Conservation (phyloP, 2,797 vertebrate species). For the Lacerta bilineata region DNA sequence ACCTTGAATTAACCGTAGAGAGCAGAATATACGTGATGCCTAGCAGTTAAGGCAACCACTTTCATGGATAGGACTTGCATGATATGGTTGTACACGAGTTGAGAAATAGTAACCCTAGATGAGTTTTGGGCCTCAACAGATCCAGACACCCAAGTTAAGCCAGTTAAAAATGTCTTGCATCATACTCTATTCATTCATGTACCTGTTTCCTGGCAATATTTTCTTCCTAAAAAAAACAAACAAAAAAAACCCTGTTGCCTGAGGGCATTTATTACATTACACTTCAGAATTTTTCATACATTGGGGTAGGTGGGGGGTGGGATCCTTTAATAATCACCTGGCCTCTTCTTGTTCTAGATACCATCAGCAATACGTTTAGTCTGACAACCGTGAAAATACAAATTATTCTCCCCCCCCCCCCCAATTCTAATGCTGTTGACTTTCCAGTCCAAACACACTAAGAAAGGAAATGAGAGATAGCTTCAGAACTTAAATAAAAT, state of each 20-base stretch:
- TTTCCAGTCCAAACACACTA: slow-evolving; percentile 3
- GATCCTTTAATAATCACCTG: slow-evolving; percentile 11
- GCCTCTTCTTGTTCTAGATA: slow-evolving; percentile 12
- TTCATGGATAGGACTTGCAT: not conserved
- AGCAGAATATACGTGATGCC: not conserved
- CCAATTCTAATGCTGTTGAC: slow-evolving; percentile 62
- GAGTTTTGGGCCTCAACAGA: not conserved
- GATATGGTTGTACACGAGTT: not conserved
- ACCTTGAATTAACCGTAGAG: not conserved
- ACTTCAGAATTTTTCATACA: slow-evolving; percentile 1
- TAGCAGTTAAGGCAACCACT: not conserved
- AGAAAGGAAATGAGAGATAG: not conserved
- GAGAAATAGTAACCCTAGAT: not conserved
- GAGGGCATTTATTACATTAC: slow-evolving; percentile 23
- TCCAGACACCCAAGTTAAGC: not conserved
- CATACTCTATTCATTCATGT: slow-evolving; percentile 1
- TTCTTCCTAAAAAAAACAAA: not conserved
- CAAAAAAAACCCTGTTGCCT: not conserved
- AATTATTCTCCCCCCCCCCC: slow-evolving; percentile 25
- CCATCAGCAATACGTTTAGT: slow-evolving; percentile 37
- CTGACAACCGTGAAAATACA: slow-evolving; percentile 46
- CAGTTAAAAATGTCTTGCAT: not conserved
- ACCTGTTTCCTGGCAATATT: slow-evolving; percentile 12
- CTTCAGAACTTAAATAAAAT: not conserved
- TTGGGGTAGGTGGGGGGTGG: not conserved